Percentiles rank a stretch among this genome's conserved stretches.
Conservation (phyloP, 2,888 invertebrate species). For the Neoscelio sp. region DNA sequence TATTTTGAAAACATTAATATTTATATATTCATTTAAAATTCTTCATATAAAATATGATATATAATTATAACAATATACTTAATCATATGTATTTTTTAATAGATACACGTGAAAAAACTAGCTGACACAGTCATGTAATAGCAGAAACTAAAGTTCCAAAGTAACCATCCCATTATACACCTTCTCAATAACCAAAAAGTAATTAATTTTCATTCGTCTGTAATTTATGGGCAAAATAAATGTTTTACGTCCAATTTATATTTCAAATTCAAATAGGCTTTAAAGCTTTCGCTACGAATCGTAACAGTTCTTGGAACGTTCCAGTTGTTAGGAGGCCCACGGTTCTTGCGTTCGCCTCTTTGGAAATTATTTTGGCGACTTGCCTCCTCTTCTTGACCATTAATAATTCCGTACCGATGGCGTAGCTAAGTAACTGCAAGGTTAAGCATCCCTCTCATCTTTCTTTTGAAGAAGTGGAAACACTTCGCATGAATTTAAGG, state of each 20-base stretch:
- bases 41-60: too few species aligned
- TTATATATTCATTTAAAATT: too few species aligned
- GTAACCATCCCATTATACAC: slow-evolving; percentile 18
- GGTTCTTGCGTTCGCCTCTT: slow-evolving; percentile 42
- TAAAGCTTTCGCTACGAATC: slow-evolving; percentile 25
- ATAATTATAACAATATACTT: too few species aligned
- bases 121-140: too few species aligned
- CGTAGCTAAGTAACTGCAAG: slow-evolving; percentile 7
- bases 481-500: slow-evolving; percentile 1
- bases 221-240: slow-evolving; percentile 38
- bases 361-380: slow-evolving; percentile 49
- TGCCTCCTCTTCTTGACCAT: slow-evolving; percentile 28
- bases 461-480: background rate
- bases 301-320: slow-evolving; percentile 59
- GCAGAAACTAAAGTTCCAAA: too few species aligned
- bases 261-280: slow-evolving; percentile 29
- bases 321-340: slow-evolving; percentile 20
- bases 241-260: slow-evolving; percentile 31
- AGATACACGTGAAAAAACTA: too few species aligned
- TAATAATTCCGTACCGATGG: slow-evolving; percentile 21
- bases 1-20: too few species aligned
- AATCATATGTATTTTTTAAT: too few species aligned
- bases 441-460: slow-evolving; percentile 19
- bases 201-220: slow-evolving; percentile 31
- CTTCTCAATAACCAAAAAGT: slow-evolving; percentile 26